Evolutionary conservation across 2,888 invertebrate genomes (phyloP).

Genomic region (Hydraecia micacea): DNA sequence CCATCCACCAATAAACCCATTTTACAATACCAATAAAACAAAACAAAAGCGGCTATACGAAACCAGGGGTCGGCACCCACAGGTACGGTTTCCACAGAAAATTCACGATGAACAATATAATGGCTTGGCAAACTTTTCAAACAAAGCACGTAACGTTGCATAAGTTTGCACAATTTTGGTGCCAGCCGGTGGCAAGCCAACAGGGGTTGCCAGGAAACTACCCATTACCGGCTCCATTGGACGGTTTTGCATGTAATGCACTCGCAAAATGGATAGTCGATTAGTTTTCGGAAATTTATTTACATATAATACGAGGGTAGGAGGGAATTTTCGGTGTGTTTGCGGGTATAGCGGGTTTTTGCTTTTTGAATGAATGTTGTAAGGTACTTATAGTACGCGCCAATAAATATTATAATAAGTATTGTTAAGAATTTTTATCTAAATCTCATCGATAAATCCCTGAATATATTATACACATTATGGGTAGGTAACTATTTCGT

Average conservation of each 20-base stretch:
- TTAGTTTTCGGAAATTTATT: constrained; percentile 27
- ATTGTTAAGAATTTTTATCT: too few relatives aligned
- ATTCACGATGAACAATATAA: constrained; percentile 57
- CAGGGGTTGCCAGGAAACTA: constrained; percentile 58
- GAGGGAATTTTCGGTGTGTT: not conserved
- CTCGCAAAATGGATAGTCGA: constrained; percentile 39
- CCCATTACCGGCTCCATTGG: constrained; percentile 34
- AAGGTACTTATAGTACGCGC: too few relatives aligned
- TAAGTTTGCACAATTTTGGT: constrained; percentile 78
- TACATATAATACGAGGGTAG: constrained; percentile 25
- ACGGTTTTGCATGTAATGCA: constrained; percentile 54
- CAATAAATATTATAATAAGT: too few relatives aligned
- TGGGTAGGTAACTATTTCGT: too few relatives aligned
- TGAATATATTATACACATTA: too few relatives aligned
- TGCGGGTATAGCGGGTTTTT: not conserved
- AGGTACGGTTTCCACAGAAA: constrained; percentile 59
- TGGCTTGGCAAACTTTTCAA: constrained; percentile 69
- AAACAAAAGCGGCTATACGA: constrained; percentile 16
- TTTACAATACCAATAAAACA: constrained; percentile 40
- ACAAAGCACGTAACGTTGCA: constrained; percentile 70
- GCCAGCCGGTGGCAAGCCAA: constrained; percentile 74
- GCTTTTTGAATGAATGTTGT: not conserved
- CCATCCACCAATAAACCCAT: constrained; percentile 24
- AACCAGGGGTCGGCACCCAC: constrained; percentile 37
- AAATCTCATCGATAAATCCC: too few relatives aligned